Percentiles rank a stretch among this genome's conserved stretches.
phyloP scores from a whole-genome alignment of 2,797 vertebrate species.

The Anolis apletophallus region DNA sequence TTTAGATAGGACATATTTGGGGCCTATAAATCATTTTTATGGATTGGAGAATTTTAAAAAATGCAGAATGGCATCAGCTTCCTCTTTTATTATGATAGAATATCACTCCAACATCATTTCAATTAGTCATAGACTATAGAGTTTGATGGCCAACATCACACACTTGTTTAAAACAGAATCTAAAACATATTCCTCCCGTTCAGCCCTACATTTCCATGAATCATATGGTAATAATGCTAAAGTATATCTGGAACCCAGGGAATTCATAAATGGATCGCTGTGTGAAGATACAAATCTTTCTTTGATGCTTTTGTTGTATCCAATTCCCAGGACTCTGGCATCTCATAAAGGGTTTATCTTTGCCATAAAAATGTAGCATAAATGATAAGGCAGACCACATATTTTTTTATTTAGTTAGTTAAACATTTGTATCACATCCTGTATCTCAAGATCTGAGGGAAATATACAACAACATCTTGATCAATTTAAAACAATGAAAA shows the following conservation, averaged over 20 bases:
- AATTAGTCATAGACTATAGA: background rate
- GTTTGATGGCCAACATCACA: background rate
- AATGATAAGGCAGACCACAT: too few species aligned
- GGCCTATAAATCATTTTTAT: background rate
- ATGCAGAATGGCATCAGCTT: slow-evolving; percentile 21
- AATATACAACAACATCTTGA: too few species aligned
- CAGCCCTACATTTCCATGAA: background rate
- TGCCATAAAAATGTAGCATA: background rate
- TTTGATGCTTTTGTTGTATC: background rate
- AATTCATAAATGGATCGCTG: background rate
- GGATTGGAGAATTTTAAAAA: background rate
- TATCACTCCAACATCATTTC: slow-evolving; percentile 22
- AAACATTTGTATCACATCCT: too few species aligned
- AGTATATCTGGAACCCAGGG: background rate
- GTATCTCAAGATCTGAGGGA: too few species aligned
- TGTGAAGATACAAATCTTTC: background rate
- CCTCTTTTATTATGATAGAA: slow-evolving; percentile 27
- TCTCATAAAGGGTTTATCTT: background rate
- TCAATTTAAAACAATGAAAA: too few species aligned
- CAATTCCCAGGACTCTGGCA: background rate
- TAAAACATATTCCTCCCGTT: background rate
- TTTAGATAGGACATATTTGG: background rate
- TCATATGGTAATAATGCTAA: background rate
- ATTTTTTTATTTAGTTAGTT: too few species aligned
- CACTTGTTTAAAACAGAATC: slow-evolving; percentile 1